phyloP scores from a whole-genome alignment of 1,140 invertebrate genomes.

The Triops longicaudatus region DNA sequence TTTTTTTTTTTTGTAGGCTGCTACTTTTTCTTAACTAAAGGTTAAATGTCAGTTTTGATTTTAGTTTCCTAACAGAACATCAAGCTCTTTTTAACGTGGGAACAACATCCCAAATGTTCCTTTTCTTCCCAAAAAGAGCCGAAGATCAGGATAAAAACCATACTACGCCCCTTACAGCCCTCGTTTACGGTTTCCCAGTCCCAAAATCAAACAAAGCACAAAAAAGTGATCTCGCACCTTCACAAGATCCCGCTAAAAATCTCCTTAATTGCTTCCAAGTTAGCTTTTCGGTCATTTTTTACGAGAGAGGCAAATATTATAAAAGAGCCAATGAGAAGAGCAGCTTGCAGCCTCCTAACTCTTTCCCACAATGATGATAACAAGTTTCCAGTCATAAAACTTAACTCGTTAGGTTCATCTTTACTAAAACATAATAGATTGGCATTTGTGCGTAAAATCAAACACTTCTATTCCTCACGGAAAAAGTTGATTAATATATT shows the following conservation, averaged over 20 bases:
- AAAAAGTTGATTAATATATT: too few species aligned
- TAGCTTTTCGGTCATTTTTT: neutral
- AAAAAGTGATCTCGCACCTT: neutral
- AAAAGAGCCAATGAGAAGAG: too few species aligned
- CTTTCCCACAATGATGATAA: constrained; percentile 3
- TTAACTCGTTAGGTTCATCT: too few species aligned
- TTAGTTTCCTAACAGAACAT: neutral
- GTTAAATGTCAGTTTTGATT: neutral
- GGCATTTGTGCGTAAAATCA: too few species aligned
- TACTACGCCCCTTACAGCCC: neutral
- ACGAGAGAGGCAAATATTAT: too few species aligned
- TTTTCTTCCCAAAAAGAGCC: neutral
- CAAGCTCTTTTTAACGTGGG: neutral
- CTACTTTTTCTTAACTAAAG: neutral
- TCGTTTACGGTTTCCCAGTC: neutral
- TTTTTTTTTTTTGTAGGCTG: neutral
- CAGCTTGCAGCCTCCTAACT: neutral
- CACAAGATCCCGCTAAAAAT: neutral
- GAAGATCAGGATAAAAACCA: neutral
- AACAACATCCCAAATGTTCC: neutral
- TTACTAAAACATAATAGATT: too few species aligned
- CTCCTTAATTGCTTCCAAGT: neutral
- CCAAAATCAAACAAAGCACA: neutral
- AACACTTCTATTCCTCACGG: too few species aligned
- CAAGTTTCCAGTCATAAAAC: neutral